Evolutionary conservation across 2,797 vertebrate genomes (phyloP).

Genomic region (Alcedo quadribrachys): DNA sequence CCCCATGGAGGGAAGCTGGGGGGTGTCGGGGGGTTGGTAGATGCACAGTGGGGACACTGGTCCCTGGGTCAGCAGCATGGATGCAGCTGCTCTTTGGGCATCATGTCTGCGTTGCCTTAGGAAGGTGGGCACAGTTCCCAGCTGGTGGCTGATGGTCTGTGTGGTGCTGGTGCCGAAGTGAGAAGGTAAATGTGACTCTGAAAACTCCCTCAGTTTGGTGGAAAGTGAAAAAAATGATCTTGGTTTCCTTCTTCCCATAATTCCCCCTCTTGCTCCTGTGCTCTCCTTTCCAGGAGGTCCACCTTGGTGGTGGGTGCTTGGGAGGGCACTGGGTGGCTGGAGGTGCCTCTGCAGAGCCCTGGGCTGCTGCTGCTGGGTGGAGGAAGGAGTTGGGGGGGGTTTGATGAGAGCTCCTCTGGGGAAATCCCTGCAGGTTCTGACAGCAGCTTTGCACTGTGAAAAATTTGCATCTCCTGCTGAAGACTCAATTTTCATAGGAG

Average conservation of each 20-base stretch:
- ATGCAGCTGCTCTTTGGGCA: neutral
- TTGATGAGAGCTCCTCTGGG: neutral
- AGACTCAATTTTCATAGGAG: constrained; percentile 47
- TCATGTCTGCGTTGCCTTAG: accelerated
- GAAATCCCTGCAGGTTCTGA: constrained; percentile 9
- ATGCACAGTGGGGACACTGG: neutral
- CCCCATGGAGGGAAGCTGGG: accelerated
- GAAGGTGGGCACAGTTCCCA: neutral
- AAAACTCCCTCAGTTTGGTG: neutral
- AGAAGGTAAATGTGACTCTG: neutral
- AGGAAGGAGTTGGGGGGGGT: neutral
- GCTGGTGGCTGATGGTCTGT: neutral
- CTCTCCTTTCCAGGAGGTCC: neutral
- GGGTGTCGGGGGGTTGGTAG: neutral
- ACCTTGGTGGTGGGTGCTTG: accelerated
- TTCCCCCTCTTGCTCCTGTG: neutral
- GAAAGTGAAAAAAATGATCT: neutral
- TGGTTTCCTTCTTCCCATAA: neutral
- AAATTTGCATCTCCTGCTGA: constrained; percentile 24
- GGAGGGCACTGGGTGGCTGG: neutral
- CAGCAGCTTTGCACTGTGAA: constrained; percentile 23
- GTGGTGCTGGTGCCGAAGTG: accelerated
- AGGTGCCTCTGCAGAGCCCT: neutral
- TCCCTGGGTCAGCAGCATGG: neutral
- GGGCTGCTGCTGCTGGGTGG: neutral